A percentile compares a stretch with the other conserved stretches of the same genome.
Conservation (phyloP, 2,113 vertebrate species). For the Apteryx mantelli region DNA sequence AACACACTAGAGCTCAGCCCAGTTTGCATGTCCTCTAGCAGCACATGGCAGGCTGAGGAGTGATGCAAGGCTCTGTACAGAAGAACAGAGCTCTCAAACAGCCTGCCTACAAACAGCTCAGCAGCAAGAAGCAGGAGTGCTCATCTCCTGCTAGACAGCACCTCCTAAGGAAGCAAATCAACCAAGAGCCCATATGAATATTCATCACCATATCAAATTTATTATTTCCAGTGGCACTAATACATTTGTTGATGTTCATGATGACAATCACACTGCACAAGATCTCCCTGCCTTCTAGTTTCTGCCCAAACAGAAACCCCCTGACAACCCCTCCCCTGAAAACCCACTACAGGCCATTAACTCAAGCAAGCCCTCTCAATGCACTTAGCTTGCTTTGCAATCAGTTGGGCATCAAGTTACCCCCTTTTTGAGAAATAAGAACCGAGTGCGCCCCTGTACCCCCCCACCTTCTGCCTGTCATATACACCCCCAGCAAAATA, state of each 20-base stretch:
- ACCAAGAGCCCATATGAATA: background rate
- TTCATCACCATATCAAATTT: constrained; percentile 71
- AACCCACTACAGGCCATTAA: background rate
- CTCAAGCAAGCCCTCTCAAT: constrained; percentile 19
- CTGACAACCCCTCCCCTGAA: background rate
- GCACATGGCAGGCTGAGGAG: too few relatives aligned
- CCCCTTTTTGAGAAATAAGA: background rate
- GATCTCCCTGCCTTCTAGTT: background rate
- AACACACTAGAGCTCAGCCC: too few relatives aligned
- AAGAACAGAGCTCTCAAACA: too few relatives aligned
- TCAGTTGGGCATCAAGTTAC: background rate
- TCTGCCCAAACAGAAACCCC: background rate
- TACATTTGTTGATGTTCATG: constrained; percentile 71
- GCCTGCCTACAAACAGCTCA: too few relatives aligned
- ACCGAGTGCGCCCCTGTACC: background rate
- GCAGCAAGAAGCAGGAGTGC: too few relatives aligned
- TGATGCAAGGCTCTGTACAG: too few relatives aligned
- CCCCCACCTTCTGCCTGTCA: background rate
- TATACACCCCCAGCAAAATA: background rate
- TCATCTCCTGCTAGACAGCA: too few relatives aligned
- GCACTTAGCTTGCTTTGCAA: background rate
- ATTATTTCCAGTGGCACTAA: constrained; percentile 79
- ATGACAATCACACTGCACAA: constrained; percentile 48
- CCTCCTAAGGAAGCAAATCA: background rate
- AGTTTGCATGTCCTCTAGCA: too few relatives aligned